phyloP scores from a whole-genome alignment of 2,797 vertebrate genomes.

The Coregonus ussuriensis region DNA sequence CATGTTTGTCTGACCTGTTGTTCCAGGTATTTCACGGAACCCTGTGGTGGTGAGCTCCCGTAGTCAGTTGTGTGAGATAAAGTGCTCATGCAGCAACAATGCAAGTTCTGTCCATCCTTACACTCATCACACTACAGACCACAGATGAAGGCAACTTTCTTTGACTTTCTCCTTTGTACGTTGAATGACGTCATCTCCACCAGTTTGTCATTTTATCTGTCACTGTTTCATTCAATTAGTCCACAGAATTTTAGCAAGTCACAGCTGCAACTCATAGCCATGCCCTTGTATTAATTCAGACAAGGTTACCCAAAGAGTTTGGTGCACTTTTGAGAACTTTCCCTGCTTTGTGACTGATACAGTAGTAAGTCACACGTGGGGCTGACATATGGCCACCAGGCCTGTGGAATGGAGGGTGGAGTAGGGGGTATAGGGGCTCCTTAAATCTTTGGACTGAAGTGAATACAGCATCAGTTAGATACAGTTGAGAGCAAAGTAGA shows the following conservation, averaged over 20 bases:
- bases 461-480: slow-evolving; percentile 70
- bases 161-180: neutral
- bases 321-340: neutral
- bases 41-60: neutral
- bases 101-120: neutral
- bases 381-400: slow-evolving; percentile 80
- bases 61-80: neutral
- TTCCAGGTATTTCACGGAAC: neutral
- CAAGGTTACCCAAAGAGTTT: neutral
- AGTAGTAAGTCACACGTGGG: slow-evolving; percentile 49
- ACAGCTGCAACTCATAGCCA: neutral
- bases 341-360: slow-evolving; percentile 59
- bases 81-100: neutral
- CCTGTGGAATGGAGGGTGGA: slow-evolving; percentile 48
- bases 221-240: neutral
- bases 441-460: slow-evolving; percentile 63
- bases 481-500: slow-evolving; percentile 63
- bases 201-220: neutral
- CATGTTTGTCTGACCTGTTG: neutral
- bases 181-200: neutral
- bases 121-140: neutral
- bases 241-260: neutral
- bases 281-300: neutral
- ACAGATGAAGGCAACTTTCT: neutral
- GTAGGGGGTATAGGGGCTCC: slow-evolving; percentile 33